Evolutionary conservation across 2,797 vertebrate genomes (phyloP), one percentile per base, ranked within the genome.

Genomic region (Aeoliscus strigatus): DNA sequence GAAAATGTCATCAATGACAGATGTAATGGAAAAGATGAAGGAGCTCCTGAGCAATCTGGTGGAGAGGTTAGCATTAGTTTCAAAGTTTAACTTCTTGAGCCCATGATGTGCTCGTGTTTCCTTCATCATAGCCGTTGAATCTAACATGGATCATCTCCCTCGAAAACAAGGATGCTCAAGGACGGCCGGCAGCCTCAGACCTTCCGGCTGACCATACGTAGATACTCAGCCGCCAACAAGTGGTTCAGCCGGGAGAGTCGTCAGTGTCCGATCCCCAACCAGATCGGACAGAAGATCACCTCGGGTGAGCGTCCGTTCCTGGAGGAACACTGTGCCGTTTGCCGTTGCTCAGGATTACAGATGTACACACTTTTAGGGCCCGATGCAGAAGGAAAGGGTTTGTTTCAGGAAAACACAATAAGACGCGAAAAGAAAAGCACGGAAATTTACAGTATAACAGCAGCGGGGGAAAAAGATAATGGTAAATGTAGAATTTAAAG

Each of bases 161-260:
- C 3, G 48, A 48, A 40, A 51, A 48, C 9, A 9, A 97, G 94
- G 54, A 79, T 95, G 74, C 33, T 57, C 39, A 91, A 83, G 42
- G 93, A 94, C 9, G 90, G 91, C 53, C 85, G 94, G 51, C 87
- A 81, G 43, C 91, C 94, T 0, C 87, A 88, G 50, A 97, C 93
- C 1, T 29, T 95, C 21, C 76, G 89, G 11, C 61, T 97, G 24
- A 86, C 76, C 13, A 78, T 94, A 17, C 89, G 93, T 3, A 87
- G 80, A 33, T 84, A 70, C 71, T 75, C 88, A 0, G 33, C 69
- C 0, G 68, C 80, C 11, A 86, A 86, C 51, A 89, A 81, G 51
- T 88, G 88, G 81, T 77, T 75, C 49, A 80, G 50, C 36, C 87
- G 94, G 36, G 93, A 97, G 68, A 94, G 92, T 48, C 87, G 92